Conservation (phyloP, 2,888 invertebrate species). For the Cylloceria caligata region DNA sequence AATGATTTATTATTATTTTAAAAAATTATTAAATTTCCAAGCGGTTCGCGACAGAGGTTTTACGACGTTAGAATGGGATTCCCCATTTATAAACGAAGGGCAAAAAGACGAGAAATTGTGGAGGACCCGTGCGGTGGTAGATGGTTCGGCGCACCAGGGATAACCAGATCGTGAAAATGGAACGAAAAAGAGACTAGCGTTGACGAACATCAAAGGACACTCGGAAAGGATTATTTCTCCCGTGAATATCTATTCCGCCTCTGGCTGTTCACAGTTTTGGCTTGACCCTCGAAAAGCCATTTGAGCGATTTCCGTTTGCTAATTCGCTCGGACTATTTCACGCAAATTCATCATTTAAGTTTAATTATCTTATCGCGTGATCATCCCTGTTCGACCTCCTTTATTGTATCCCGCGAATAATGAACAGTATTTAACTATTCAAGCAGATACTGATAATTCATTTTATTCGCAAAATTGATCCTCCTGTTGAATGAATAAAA, state of each 20-base stretch:
- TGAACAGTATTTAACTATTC: not conserved
- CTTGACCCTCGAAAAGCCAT: constrained; percentile 46
- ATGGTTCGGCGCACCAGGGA: not conserved
- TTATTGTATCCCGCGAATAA: not conserved
- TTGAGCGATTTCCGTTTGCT: constrained; percentile 33
- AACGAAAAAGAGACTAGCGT: constrained; percentile 35
- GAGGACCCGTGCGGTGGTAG: not conserved
- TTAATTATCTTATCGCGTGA: constrained; percentile 26
- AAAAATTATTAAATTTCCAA: not conserved
- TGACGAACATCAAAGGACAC: constrained; percentile 63
- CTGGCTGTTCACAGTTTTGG: constrained; percentile 16
- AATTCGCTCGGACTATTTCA: constrained; percentile 27
- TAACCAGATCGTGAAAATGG: constrained; percentile 27
- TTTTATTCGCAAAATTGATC: not conserved
- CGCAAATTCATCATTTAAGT: constrained; percentile 46
- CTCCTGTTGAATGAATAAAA: not conserved
- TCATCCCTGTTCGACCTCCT: not conserved
- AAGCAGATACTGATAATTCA: constrained; percentile 8
- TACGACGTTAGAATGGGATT: no score
- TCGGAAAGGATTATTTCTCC: constrained; percentile 43
- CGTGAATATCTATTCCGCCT: constrained; percentile 16
- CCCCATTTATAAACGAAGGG: no score
- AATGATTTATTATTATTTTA: not conserved
- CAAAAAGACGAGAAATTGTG: not conserved
- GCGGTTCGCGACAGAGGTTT: not conserved